These are phyloP conservation scores for Ormyrus nitidulus DNA, from an alignment of 2,888 invertebrate genomes.

Conservation along the genomic window DNA sequence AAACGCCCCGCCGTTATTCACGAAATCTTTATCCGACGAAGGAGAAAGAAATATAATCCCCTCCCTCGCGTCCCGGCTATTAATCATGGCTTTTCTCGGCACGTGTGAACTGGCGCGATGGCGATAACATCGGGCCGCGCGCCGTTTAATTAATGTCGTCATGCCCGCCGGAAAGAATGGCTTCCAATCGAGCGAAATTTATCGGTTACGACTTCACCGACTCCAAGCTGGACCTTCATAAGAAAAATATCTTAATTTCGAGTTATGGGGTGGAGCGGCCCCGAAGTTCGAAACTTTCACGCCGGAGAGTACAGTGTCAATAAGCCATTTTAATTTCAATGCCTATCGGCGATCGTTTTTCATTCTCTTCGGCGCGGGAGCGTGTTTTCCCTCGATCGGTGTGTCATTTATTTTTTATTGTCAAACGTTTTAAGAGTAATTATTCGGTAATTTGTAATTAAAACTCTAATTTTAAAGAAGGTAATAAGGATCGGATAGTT, in stretches of 20 bases:
- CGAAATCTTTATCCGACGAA: constrained; percentile 37
- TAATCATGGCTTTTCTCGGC: constrained; percentile 52
- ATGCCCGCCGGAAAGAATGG: constrained; percentile 26
- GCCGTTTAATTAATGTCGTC: constrained; percentile 53
- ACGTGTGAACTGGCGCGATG: constrained; percentile 42
- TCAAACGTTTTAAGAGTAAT: too few relatives aligned
- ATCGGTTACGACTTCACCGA: constrained; percentile 33
- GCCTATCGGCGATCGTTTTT: too few relatives aligned
- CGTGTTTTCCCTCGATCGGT: too few relatives aligned
- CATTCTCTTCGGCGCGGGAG: too few relatives aligned
- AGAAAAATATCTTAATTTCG: constrained; percentile 41
- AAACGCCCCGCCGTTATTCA: constrained; percentile 20
- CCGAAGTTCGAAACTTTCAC: too few relatives aligned
- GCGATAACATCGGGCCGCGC: constrained; percentile 40
- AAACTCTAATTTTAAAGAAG: too few relatives aligned
- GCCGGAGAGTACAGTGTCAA: too few relatives aligned
- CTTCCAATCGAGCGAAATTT: constrained; percentile 48
- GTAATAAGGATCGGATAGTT: too few relatives aligned
- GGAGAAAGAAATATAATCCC: constrained; percentile 13
- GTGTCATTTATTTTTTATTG: too few relatives aligned
- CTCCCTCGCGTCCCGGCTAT: constrained; percentile 22
- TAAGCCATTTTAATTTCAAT: too few relatives aligned
- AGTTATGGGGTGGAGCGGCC: constrained; percentile 2
- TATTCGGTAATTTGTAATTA: too few relatives aligned
- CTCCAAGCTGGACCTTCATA: not conserved